phyloP scores from a whole-genome alignment of 2,888 invertebrate species.

The Synanthedon myopaeformis region DNA sequence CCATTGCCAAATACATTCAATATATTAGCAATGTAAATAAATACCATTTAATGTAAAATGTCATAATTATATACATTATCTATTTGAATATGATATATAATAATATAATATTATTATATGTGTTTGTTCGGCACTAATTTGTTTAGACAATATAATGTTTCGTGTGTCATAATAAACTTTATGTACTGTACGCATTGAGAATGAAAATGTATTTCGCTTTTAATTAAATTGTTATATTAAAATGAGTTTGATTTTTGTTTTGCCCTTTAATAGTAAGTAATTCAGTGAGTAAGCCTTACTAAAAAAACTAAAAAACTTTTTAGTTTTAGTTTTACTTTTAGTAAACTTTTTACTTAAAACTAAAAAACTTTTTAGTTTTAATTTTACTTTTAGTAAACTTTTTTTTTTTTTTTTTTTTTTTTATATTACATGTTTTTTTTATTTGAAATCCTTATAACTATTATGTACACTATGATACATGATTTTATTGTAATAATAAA shows the following conservation, averaged over 20 bases:
- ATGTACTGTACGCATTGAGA: not conserved
- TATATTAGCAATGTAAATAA: not conserved
- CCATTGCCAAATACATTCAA: conserved; percentile 13
- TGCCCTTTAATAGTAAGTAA: too few relatives aligned
- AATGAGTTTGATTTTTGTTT: too few relatives aligned
- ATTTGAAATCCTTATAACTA: too few relatives aligned
- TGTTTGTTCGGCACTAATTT: not conserved
- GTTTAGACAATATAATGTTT: not conserved
- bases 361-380: too few relatives aligned
- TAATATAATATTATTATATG: not conserved
- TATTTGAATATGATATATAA: not conserved
- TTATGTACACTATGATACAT: not conserved
- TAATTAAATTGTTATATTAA: not conserved
- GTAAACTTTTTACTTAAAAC: too few relatives aligned
- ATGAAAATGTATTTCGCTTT: not conserved
- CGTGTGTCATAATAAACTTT: not conserved
- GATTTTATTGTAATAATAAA: too few relatives aligned
- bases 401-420: too few relatives aligned
- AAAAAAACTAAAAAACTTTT: too few relatives aligned
- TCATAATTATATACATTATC: not conserved
- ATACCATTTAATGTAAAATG: too few relatives aligned
- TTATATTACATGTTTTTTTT: conserved; percentile 24
- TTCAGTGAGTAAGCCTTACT: too few relatives aligned
- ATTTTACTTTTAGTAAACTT: too few relatives aligned
- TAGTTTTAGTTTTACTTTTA: too few relatives aligned